Percentiles rank a stretch among this genome's conserved stretches.
Conservation (phyloP, 2,797 vertebrate species). For the Paramormyrops hopkinsi region DNA sequence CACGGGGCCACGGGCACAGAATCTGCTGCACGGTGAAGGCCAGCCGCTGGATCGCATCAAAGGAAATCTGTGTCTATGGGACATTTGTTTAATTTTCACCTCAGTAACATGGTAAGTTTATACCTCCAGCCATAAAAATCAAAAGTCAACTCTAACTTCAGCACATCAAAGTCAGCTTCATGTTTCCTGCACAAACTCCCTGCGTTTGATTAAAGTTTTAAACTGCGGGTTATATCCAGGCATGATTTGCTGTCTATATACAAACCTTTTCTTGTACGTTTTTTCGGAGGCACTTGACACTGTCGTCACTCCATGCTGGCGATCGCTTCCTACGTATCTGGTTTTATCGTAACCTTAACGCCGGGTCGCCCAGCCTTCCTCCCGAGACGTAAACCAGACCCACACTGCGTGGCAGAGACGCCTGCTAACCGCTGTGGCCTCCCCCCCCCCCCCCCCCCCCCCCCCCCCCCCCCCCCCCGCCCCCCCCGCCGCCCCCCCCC, state of each 20-base stretch:
- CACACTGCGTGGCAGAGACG: background rate
- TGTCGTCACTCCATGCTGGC: background rate
- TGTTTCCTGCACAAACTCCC: constrained; percentile 8
- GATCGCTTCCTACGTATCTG: background rate
- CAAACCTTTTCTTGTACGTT: background rate
- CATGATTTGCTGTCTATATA: background rate
- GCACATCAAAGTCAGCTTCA: constrained; percentile 1
- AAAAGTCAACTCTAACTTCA: constrained; percentile 12
- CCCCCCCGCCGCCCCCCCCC: too few species aligned
- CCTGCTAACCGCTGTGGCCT: background rate
- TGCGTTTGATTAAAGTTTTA: background rate
- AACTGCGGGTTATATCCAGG: background rate
- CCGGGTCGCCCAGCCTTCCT: background rate
- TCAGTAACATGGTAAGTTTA: background rate
- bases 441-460: background rate
- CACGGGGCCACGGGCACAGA: background rate
- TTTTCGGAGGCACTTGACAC: background rate
- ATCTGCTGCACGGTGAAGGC: background rate
- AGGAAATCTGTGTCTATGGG: background rate
- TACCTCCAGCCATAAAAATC: background rate
- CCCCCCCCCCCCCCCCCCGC: background rate
- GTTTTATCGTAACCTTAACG: background rate
- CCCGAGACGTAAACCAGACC: constrained; percentile 7
- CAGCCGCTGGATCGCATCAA: background rate
- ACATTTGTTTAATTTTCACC: constrained; percentile 3